Evolutionary conservation across 1,140 invertebrate genomes (phyloP).

Genomic region (Neotoxoptera formosana): DNA sequence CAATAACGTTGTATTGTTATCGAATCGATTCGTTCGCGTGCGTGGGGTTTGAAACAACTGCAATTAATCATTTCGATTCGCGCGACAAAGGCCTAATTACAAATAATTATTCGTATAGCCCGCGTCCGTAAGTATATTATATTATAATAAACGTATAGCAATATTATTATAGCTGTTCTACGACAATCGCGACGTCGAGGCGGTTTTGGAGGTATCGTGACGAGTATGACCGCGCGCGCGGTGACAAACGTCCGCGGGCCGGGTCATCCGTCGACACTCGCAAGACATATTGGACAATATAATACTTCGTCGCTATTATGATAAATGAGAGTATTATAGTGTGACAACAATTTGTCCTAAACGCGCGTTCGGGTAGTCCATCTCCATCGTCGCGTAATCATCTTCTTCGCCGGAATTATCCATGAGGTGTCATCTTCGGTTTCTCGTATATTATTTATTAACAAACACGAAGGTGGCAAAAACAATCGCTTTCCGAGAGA

Average conservation of each 20-base stretch:
- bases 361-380: not conserved
- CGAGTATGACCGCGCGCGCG: not conserved
- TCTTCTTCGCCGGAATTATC: not conserved
- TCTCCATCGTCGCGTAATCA: not conserved
- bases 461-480: not conserved
- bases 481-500: not conserved
- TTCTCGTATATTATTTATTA: not conserved
- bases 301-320: not conserved
- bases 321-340: not conserved
- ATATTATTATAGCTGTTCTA: not conserved
- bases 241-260: not conserved
- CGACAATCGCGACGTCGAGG: not conserved
- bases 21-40: conserved; percentile 28
- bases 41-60: not conserved
- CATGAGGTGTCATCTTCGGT: not conserved
- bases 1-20: conserved; percentile 36
- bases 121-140: not conserved
- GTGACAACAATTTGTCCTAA: not conserved
- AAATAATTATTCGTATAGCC: conserved; percentile 10
- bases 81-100: conserved; percentile 28
- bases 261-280: not conserved
- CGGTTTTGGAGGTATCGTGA: not conserved
- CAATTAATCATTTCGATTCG: conserved; percentile 17
- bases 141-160: not conserved
- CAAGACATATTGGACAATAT: conserved; percentile 10